Percentiles rank a stretch among this genome's conserved stretches.
Evolutionary conservation across 2,888 invertebrate genomes (phyloP).

Genomic region (Tenthredo distinguenda): DNA sequence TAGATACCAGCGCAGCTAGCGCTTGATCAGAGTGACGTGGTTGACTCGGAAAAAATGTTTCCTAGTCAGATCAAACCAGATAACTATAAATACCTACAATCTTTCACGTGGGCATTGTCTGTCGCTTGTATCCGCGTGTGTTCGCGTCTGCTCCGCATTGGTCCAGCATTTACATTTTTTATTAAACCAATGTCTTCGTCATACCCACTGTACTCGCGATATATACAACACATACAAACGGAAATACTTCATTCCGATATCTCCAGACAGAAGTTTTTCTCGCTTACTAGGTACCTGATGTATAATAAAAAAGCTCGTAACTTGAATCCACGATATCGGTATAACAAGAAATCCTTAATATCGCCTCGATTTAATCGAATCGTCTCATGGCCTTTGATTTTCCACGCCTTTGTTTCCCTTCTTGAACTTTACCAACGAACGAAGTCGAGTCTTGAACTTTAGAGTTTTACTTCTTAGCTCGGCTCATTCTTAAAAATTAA

Average conservation of each 20-base stretch:
- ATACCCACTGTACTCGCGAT: not conserved
- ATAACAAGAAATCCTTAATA: not conserved
- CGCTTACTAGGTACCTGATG: not conserved
- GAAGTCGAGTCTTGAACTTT: not conserved
- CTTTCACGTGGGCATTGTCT: conserved; percentile 41
- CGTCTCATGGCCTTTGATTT: conserved; percentile 30
- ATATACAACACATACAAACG: not conserved
- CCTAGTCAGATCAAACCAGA: conserved; percentile 22
- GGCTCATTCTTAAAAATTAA: not conserved
- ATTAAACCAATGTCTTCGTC: conserved; percentile 21
- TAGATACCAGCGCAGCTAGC: conserved; percentile 1
- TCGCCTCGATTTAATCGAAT: not conserved
- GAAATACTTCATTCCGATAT: not conserved
- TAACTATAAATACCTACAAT: conserved; percentile 44
- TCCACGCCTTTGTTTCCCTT: conserved; percentile 11
- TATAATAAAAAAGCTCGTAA: not conserved
- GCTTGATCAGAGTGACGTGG: conserved; percentile 33
- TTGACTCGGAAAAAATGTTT: conserved; percentile 28
- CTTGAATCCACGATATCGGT: not conserved
- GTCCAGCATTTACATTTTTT: conserved; percentile 31
- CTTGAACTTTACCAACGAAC: conserved; percentile 27
- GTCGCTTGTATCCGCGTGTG: conserved; percentile 36
- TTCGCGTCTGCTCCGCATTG: conserved; percentile 21
- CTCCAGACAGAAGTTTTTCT: not conserved
- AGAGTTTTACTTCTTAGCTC: not conserved